Percentiles rank a stretch among this genome's conserved stretches.
phyloP scores from a whole-genome alignment of 2,113 vertebrate species.

The Hippocampus mohnikei region DNA sequence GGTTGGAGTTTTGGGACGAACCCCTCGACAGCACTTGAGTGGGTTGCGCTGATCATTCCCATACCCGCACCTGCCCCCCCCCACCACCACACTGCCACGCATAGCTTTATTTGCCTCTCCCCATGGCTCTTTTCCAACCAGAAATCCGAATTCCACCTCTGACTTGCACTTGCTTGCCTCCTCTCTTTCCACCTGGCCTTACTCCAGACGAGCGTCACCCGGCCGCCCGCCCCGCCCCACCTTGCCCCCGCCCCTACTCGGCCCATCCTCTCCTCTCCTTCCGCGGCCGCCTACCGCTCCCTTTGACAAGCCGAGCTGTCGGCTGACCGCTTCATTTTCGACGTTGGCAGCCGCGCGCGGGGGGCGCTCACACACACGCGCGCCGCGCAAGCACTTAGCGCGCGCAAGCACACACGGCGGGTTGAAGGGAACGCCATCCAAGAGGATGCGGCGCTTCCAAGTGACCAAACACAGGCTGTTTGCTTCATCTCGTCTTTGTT shows the following conservation, averaged over 20 bases:
- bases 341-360: background rate
- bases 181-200: too few species aligned
- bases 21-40: too few species aligned
- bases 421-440: background rate
- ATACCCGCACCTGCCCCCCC: too few species aligned
- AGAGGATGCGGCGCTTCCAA: background rate
- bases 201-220: too few species aligned
- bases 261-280: background rate
- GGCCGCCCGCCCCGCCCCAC: background rate
- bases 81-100: rapidly evolving
- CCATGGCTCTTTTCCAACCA: too few species aligned
- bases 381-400: background rate
- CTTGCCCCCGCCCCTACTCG: background rate
- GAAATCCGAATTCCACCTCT: too few species aligned
- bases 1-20: too few species aligned
- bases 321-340: constrained; percentile 3
- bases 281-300: background rate
- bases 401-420: background rate
- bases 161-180: too few species aligned
- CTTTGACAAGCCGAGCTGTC: constrained; percentile 4
- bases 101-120: too few species aligned
- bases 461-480: constrained; percentile 8
- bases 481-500: constrained; percentile 5
- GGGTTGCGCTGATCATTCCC: too few species aligned
- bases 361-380: background rate